Evolutionary conservation across 2,113 vertebrate species (phyloP).

Genomic region (Microcebus lehilahytsara): DNA sequence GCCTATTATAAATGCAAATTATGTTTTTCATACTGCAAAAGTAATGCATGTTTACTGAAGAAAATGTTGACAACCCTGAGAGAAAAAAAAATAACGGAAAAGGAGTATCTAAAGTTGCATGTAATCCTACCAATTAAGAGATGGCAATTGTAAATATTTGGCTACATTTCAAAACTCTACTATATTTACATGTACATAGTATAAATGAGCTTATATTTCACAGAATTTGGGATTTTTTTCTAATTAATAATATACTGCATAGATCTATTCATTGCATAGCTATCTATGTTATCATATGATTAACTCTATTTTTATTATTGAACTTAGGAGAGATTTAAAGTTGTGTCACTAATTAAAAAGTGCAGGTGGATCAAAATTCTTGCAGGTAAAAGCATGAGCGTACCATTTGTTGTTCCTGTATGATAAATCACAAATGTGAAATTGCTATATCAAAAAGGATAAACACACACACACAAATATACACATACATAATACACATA

Average conservation of each 20-base stretch:
- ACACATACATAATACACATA: neutral
- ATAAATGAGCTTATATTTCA: neutral
- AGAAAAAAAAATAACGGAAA: no score
- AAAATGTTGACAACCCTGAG: neutral
- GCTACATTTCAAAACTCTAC: neutral
- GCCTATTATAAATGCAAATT: slow-evolving; percentile 38
- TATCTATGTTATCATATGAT: neutral
- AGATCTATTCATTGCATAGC: neutral
- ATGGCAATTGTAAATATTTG: neutral
- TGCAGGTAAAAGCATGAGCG: neutral
- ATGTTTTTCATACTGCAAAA: slow-evolving; percentile 15
- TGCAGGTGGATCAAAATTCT: neutral
- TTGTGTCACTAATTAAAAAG: neutral
- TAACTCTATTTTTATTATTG: neutral
- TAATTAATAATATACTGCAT: neutral
- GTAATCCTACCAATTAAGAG: neutral
- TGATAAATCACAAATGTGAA: neutral
- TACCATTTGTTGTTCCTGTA: neutral
- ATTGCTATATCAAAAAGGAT: neutral
- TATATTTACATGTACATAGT: neutral
- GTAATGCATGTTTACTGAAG: neutral
- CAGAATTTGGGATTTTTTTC: neutral
- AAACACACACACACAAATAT: neutral
- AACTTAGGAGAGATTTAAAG: neutral
- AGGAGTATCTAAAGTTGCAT: neutral